These are phyloP conservation scores for Maccullochella peelii DNA, from an alignment of 2,113 vertebrate genomes.

Conservation along the genomic window DNA sequence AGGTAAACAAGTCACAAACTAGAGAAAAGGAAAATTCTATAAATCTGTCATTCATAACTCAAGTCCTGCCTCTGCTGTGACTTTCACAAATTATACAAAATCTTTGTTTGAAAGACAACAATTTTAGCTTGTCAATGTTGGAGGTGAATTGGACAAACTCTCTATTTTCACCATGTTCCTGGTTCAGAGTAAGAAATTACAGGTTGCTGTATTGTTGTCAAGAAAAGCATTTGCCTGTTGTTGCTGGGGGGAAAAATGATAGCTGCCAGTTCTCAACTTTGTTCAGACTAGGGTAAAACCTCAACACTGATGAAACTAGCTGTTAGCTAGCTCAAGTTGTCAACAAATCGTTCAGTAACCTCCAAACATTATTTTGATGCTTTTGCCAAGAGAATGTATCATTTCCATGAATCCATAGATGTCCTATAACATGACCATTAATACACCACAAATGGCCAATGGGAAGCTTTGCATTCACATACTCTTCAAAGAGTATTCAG, in stretches of 20 bases:
- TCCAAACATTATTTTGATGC: neutral
- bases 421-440: constrained; percentile 9
- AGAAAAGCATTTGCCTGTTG: no score
- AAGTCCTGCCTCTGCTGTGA: no score
- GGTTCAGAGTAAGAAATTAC: neutral
- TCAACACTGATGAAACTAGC: neutral
- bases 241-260: neutral
- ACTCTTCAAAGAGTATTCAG: neutral
- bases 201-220: neutral
- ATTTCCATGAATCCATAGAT: neutral
- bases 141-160: neutral
- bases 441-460: neutral
- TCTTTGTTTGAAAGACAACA: neutral
- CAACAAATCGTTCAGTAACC: neutral
- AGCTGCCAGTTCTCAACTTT: neutral
- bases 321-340: neutral
- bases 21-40: no score
- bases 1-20: no score
- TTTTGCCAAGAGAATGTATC: neutral
- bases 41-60: no score
- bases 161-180: neutral
- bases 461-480: constrained; percentile 1
- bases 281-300: no score
- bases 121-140: neutral
- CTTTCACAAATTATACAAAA: no score